Conservation (phyloP, 2,113 vertebrate genomes). For the Perca schrenkii region DNA sequence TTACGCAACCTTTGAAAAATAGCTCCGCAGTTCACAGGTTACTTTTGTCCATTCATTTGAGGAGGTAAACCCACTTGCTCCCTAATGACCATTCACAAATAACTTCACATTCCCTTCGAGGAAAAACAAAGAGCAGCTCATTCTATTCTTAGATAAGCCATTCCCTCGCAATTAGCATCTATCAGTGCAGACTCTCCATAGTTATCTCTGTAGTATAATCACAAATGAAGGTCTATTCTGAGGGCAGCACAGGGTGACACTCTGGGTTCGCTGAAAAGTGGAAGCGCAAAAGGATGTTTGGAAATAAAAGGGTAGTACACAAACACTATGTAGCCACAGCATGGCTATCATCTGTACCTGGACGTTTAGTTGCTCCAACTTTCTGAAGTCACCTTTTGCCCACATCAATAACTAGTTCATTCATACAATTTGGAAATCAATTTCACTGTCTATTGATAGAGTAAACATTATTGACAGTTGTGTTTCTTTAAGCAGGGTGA, state of each 20-base stretch:
- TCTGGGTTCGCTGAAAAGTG: neutral
- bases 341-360: no score
- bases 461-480: neutral
- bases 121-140: constrained; percentile 10
- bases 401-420: no score
- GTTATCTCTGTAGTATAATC: neutral
- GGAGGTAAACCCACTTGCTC: constrained; percentile 8
- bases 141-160: constrained; percentile 14
- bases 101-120: constrained; percentile 14
- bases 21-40: neutral
- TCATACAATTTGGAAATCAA: neutral
- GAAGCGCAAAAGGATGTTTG: neutral
- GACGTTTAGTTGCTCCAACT: neutral
- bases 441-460: neutral
- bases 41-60: constrained; percentile 6
- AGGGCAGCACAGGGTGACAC: neutral
- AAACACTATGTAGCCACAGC: no score
- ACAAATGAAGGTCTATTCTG: neutral
- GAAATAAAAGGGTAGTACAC: no score
- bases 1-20: constrained; percentile 8
- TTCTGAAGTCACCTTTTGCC: neutral
- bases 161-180: constrained; percentile 4
- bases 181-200: neutral
- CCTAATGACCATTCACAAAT: constrained; percentile 21
- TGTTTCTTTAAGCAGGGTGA: no score